Evolutionary conservation across 1,140 invertebrate genomes (phyloP).

Genomic region (Bombus balteatus): DNA sequence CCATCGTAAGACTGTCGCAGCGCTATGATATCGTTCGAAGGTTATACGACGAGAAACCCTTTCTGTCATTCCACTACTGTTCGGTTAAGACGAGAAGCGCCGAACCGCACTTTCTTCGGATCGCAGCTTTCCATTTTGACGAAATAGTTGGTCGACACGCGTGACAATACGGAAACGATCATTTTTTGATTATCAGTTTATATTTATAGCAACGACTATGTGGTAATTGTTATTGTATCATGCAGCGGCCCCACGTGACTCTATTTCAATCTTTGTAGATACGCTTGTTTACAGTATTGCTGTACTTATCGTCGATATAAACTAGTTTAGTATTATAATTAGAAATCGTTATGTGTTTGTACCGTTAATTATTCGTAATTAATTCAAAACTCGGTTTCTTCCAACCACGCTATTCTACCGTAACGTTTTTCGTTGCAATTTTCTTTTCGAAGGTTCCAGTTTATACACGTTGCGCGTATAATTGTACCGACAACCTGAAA

Average conservation of each 20-base stretch:
- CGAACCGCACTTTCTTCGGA: too few relatives aligned
- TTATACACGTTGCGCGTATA: background rate
- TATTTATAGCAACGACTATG: background rate
- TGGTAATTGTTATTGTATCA: constrained; percentile 1
- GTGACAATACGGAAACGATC: too few relatives aligned
- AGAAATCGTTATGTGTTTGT: too few relatives aligned
- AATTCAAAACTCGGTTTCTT: background rate
- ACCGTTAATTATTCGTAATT: background rate
- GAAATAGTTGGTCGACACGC: background rate
- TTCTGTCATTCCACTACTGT: too few relatives aligned
- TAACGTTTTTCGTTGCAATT: background rate
- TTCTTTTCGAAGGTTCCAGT: background rate
- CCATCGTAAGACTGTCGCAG: too few relatives aligned
- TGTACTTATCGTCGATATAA: background rate
- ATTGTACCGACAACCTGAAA: background rate
- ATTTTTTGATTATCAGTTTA: background rate
- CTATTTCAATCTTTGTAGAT: constrained; percentile 9
- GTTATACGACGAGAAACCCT: too few relatives aligned
- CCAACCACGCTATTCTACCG: background rate
- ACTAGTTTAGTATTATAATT: background rate
- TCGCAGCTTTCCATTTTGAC: background rate
- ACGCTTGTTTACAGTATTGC: background rate
- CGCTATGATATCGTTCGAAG: too few relatives aligned
- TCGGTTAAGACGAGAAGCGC: too few relatives aligned
- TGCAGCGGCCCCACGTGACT: background rate